Percentiles rank a stretch among this genome's conserved stretches.
These are phyloP conservation scores for Ischnus inquisitorius DNA, from an alignment of 2,888 invertebrate genomes.

Conservation along the genomic window DNA sequence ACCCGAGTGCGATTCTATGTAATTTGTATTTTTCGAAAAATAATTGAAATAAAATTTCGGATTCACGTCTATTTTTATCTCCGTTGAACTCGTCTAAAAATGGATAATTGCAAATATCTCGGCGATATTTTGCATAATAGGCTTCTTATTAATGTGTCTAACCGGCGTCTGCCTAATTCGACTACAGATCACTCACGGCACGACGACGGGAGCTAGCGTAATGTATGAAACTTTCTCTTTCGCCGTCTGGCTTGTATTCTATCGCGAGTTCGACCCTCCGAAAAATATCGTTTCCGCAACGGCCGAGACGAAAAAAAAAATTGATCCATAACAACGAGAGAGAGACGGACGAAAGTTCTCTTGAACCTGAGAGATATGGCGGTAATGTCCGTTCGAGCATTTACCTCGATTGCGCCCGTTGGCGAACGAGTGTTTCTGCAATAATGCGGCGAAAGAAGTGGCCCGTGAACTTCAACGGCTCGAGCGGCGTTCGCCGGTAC, in stretches of 20 bases:
- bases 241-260: conserved; percentile 66
- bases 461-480: conserved; percentile 76
- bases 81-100: not conserved
- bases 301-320: not conserved
- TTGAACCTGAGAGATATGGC: conserved; percentile 30
- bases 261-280: conserved; percentile 34
- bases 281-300: not conserved
- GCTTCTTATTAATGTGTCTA: not conserved
- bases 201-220: not conserved
- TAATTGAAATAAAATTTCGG: too few species aligned
- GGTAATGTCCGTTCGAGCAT: not conserved
- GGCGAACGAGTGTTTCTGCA: conserved; percentile 35
- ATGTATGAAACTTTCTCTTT: conserved; percentile 78
- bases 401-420: conserved; percentile 5
- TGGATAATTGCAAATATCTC: not conserved
- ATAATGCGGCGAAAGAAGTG: conserved; percentile 51
- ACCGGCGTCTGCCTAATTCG: conserved; percentile 7
- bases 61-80: too few species aligned
- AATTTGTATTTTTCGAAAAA: not conserved
- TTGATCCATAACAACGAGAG: not conserved
- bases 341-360: not conserved
- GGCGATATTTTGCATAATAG: not conserved
- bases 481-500: not conserved
- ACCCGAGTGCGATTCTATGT: not conserved
- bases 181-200: not conserved